phyloP scores from a whole-genome alignment of 2,888 invertebrate genomes.

The Dryomyza anilis region DNA sequence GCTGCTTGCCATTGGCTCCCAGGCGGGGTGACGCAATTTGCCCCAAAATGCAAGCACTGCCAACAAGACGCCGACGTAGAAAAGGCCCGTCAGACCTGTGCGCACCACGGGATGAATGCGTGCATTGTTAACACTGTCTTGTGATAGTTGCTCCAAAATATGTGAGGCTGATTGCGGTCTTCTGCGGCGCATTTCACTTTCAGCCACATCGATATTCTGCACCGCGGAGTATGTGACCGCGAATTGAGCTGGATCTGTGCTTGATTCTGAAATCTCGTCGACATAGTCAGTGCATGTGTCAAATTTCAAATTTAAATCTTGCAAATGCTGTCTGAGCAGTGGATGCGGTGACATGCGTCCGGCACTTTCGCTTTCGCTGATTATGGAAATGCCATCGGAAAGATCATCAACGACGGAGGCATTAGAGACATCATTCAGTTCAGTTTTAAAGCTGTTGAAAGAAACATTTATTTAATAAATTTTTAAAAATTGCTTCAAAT shows the following conservation, averaged over 20 bases:
- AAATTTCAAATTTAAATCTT: constrained; percentile 41
- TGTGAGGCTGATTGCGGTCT: constrained; percentile 19
- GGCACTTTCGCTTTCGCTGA: constrained; percentile 59
- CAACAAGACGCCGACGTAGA: constrained; percentile 47
- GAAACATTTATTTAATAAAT: too few relatives aligned
- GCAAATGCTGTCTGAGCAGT: constrained; percentile 45
- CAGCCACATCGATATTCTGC: neutral
- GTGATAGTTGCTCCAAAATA: neutral
- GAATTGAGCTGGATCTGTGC: constrained; percentile 1
- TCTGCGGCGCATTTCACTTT: neutral
- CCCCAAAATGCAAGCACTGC: constrained; percentile 50
- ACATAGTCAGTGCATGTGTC: constrained; percentile 7
- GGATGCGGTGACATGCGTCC: constrained; percentile 54
- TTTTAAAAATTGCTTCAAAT: too few relatives aligned
- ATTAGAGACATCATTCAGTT: too few relatives aligned
- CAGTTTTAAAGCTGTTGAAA: constrained; percentile 4
- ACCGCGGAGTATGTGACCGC: neutral
- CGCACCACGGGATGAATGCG: constrained; percentile 38
- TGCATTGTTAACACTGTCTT: neutral
- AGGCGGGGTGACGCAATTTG: constrained; percentile 47
- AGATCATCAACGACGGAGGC: constrained; percentile 46
- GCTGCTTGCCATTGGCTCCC: constrained; percentile 35
- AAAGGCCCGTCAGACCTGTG: constrained; percentile 45
- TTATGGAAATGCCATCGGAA: constrained; percentile 60
- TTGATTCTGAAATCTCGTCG: too few relatives aligned